Conservation (phyloP, 2,113 vertebrate genomes). For the Tor tambroides region DNA sequence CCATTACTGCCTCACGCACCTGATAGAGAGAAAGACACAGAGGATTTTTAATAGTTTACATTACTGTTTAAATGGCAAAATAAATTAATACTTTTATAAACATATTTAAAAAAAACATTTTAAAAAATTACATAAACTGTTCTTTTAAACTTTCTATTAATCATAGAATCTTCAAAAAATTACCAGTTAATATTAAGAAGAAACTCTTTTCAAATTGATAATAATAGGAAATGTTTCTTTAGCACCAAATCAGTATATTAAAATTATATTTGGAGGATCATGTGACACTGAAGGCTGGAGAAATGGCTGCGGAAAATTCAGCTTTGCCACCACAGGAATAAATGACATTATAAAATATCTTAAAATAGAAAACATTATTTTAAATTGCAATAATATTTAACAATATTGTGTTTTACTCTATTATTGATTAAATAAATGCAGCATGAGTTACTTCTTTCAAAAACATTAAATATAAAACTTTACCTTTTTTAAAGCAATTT, state of each 20-base stretch:
- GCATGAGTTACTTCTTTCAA: background rate
- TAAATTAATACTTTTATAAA: too few relatives aligned
- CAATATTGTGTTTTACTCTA: background rate
- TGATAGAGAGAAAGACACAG: conserved; percentile 61
- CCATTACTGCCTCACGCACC: conserved; percentile 87
- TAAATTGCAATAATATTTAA: background rate
- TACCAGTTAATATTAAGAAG: background rate
- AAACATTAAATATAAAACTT: background rate
- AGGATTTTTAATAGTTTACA: too few relatives aligned
- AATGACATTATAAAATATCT: background rate
- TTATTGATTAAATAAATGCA: background rate
- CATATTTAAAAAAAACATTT: too few relatives aligned
- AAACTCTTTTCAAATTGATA: background rate
- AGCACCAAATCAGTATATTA: background rate
- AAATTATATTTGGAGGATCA: background rate
- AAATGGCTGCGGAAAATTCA: background rate
- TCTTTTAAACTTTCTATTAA: background rate
- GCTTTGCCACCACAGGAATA: background rate
- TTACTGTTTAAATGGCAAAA: background rate
- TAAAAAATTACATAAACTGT: background rate
- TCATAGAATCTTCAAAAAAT: background rate
- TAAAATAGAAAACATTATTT: background rate
- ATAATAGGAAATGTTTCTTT: background rate
- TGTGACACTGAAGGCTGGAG: background rate
- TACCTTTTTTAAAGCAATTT: background rate